Conservation (phyloP, 2,888 invertebrate genomes). For the Eupithecia dodoneata region DNA sequence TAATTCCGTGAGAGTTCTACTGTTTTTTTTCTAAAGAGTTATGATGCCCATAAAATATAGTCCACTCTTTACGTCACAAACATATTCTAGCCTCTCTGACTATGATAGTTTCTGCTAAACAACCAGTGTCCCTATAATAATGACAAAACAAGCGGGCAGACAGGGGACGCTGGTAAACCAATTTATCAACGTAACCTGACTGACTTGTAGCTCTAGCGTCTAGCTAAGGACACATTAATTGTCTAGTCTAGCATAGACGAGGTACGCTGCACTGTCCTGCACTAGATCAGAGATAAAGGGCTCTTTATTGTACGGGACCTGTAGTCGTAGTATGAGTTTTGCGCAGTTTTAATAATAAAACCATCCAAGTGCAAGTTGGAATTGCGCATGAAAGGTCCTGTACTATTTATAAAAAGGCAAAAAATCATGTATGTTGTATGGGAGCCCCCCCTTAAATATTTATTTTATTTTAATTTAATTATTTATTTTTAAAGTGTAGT, state of each 20-base stretch:
- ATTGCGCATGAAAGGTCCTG: no score
- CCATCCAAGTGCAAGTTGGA: no score
- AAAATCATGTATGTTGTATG: no score
- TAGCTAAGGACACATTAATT: constrained; percentile 1
- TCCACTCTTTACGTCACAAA: no score
- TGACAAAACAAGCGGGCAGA: constrained; percentile 18
- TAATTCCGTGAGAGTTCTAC: no score
- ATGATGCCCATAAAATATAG: no score
- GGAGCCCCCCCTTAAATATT: no score
- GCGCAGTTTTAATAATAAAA: no score
- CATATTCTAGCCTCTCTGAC: not conserved
- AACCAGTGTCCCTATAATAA: constrained; percentile 13
- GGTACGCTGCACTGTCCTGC: not conserved
- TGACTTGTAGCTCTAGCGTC: constrained; percentile 14
- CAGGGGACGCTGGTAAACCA: constrained; percentile 13
- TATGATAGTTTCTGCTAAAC: not conserved
- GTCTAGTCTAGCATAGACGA: not conserved
- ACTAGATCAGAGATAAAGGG: not conserved
- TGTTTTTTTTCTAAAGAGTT: no score
- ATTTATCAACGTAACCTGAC: constrained; percentile 26
- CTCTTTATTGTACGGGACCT: not conserved
- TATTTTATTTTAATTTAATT: no score
- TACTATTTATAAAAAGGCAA: no score
- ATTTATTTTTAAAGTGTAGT: no score
- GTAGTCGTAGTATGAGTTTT: not conserved